Percentiles rank a stretch among this genome's conserved stretches.
These are phyloP conservation scores for Amphiprion ocellaris DNA, from an alignment of 2,113 vertebrate species.

Conservation along the genomic window DNA sequence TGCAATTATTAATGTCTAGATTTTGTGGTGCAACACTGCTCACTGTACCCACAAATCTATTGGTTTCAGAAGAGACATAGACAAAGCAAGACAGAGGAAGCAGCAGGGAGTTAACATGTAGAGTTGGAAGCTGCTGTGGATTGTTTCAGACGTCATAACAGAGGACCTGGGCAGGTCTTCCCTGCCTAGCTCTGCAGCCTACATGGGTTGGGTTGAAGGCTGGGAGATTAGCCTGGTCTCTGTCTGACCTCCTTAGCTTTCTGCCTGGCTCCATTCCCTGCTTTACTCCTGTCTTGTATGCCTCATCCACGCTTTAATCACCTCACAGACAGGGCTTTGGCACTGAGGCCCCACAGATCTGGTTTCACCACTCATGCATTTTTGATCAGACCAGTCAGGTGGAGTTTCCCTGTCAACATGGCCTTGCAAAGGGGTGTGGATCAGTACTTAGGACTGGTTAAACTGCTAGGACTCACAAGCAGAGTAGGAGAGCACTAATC, in stretches of 20 bases:
- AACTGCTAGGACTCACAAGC: constrained; percentile 87
- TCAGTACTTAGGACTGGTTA: constrained; percentile 27
- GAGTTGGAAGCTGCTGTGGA: constrained; percentile 29
- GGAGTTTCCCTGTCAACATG: constrained; percentile 35
- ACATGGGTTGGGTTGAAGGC: constrained; percentile 36
- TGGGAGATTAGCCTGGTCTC: constrained; percentile 67
- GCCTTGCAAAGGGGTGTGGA: constrained; percentile 14
- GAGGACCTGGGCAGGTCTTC: constrained; percentile 20
- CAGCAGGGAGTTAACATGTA: constrained; percentile 3
- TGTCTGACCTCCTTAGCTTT: constrained; percentile 69
- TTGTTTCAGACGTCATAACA: constrained; percentile 42
- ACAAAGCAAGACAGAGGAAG: constrained; percentile 2
- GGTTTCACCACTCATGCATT: constrained; percentile 72
- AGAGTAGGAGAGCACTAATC: constrained; percentile 92
- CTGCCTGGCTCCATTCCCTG: constrained; percentile 42
- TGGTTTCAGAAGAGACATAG: not conserved
- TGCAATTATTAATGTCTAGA: not conserved
- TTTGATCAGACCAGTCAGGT: constrained; percentile 64
- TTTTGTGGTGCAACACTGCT: not conserved
- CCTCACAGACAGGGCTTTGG: constrained; percentile 46
- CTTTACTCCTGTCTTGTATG: constrained; percentile 35
- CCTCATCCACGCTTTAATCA: constrained; percentile 68
- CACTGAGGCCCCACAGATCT: constrained; percentile 51
- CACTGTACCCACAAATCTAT: constrained; percentile 5
- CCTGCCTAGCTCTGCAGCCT: constrained; percentile 22